Conservation (phyloP, 1,140 invertebrate species). For the Euschistus heros region DNA sequence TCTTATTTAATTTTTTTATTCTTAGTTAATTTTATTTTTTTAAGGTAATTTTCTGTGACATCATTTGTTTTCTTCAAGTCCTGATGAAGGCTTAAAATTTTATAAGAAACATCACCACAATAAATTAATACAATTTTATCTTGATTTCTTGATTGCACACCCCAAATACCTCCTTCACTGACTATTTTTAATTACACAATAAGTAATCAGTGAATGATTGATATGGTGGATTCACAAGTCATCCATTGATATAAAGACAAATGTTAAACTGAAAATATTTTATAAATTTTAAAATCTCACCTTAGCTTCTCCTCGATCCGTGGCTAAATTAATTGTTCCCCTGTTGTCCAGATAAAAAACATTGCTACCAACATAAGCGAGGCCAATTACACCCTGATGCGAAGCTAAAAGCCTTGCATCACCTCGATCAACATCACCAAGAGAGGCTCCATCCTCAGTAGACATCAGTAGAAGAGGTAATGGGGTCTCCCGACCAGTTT, state of each 20-base stretch:
- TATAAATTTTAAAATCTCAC: neutral
- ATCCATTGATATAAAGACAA: neutral
- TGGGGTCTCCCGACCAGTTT: slow-evolving; percentile 55
- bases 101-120: too few species aligned
- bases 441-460: slow-evolving; percentile 54
- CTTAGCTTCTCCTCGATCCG: neutral
- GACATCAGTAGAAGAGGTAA: slow-evolving; percentile 67
- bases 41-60: too few species aligned
- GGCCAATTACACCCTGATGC: neutral
- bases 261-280: neutral
- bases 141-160: too few species aligned
- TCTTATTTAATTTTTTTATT: too few species aligned
- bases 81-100: too few species aligned
- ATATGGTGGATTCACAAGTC: too few species aligned
- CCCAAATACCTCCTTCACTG: too few species aligned
- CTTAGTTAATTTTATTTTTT: too few species aligned
- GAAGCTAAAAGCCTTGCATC: slow-evolving; percentile 23
- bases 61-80: too few species aligned
- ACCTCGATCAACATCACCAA: slow-evolving; percentile 60
- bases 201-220: too few species aligned
- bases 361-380: slow-evolving; percentile 1
- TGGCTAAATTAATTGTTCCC: neutral
- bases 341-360: slow-evolving; percentile 12
- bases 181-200: too few species aligned
- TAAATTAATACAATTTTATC: too few species aligned